Evolutionary conservation across 2,797 vertebrate genomes (phyloP), one percentile per base, ranked within the genome.

Genomic region (Alcedo quadribrachys): DNA sequence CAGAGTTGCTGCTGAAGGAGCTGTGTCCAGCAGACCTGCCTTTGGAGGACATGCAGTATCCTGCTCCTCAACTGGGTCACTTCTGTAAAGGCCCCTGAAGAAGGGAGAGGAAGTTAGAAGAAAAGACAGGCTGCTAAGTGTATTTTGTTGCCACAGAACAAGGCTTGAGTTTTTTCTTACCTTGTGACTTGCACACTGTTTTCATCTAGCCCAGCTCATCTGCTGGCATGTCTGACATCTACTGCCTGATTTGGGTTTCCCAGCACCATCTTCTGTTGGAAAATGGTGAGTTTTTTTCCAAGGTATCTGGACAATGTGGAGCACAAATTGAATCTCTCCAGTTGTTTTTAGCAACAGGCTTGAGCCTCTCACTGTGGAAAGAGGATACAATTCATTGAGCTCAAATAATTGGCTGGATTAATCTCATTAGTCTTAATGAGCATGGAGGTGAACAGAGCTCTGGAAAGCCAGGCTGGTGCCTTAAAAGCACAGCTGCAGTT

Each of bases 321-420:
- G 61, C 54, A 58, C 69, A 68, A 65, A 78, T 42, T 43, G 62
- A 50, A 67, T 57, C 60, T 13, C 15, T 53, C 84, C 62, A 43
- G 21, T 10, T 68, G 35, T 53, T 90, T 80, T 91, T 94, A 53
- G 92, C 96, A 85, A 88, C 63, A 62, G 97, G 94, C 66, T 96
- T 97, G 66, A 98, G 96, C 77, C 93, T 68, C 94, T 98, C 92
- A 10, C 97, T 98, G 95, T 71, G 85, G 93, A 92, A 93, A 80
- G 71, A 30, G 73, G 33, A 92, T 16, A 84, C 2, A 17, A 79
- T 60, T 50, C 60, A 75, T 22, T 9, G 50, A 22, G 30, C 21
- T 85, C 51, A 43, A 30, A 46, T 85, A 76, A 80, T 43, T 40
- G 42, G 25, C 65, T 76, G 50, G 50, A 73, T 95, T 90, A 71